Base-by-base conservation (phyloP, 2,888 invertebrate genomes). In the Ophion ventricosus region DNA sequence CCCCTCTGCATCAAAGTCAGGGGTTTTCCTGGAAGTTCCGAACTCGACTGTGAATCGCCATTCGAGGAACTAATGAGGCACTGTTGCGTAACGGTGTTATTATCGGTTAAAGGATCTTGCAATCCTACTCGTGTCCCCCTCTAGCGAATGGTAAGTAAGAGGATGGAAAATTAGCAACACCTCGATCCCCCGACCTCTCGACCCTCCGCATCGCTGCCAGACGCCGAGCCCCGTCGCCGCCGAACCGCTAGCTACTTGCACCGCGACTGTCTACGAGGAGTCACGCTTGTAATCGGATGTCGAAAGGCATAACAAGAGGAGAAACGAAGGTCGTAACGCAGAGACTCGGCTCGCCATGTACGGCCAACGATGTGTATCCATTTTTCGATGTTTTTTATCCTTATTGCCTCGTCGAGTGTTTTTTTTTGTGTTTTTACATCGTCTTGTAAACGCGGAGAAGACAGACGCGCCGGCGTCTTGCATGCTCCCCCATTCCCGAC, bases 11-110 rank as follows among this genome's bases (percentile, higher is more conserved):
- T 3, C 0, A 49, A 49, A 2, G 49, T 49, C 14, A 14, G 17
- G 17, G 49, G 49, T 49, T 49, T 14, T 49, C 3, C 49, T n/a
- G 17, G 35, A 35, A 17, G 17, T 23, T 43, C 54, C 11, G 7
- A n/a, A 40, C 26, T 23, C 10, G 40, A 67, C 59, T 40, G 7
- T 5, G 40, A 57, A 25, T 20, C 14, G 43, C 5, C 20, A 40
- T 26, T 14, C 17, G 66, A 73, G 43, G 26, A 66, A 35, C 63
- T 59, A 80, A 80, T 25, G 14, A 80, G n/a, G 66, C 29, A 73
- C 14, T 20, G 26, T 20, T 66, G 43, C 20, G 64, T 66, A 59
- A 73, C 49, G 40, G 14, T 67, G 49, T 66, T 66, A 66, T 23
- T 20, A 66, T 66, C 20, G 20, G 11, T 66, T 11, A 20, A 66